Evolutionary conservation across 2,888 invertebrate genomes (phyloP).

Genomic region (Trichopoda pennipes): DNA sequence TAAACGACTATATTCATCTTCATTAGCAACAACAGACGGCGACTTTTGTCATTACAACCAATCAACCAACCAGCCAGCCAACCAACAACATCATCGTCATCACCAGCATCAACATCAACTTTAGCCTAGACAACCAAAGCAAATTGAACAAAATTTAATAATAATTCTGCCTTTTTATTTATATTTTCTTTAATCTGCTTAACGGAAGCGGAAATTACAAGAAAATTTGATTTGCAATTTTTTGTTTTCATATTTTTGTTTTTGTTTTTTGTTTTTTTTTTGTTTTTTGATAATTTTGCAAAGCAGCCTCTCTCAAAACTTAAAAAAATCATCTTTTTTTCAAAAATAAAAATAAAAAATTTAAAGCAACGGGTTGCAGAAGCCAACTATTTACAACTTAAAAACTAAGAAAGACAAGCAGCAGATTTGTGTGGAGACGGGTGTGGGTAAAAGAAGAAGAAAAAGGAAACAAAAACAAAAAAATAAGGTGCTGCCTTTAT

Average conservation of each 20-base stretch:
- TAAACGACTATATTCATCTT: slow-evolving; percentile 4
- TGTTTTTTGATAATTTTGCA: slow-evolving; percentile 9
- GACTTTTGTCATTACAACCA: neutral
- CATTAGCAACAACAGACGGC: neutral
- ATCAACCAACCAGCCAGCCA: neutral
- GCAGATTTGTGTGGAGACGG: slow-evolving; percentile 1
- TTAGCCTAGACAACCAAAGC: slow-evolving; percentile 36
- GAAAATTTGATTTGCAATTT: slow-evolving; percentile 49
- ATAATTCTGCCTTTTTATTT: neutral
- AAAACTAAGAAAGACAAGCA: neutral
- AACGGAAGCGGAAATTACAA: slow-evolving; percentile 60
- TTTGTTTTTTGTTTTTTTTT: slow-evolving; percentile 3
- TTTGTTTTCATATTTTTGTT: too few species aligned
- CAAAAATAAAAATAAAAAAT: neutral
- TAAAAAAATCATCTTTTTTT: neutral
- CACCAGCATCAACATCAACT: neutral
- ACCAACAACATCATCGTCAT: neutral
- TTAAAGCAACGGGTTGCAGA: neutral
- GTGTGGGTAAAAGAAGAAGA: neutral
- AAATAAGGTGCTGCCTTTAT: slow-evolving; percentile 54
- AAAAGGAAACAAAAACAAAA: too few species aligned
- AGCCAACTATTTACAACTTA: neutral
- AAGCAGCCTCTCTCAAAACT: slow-evolving; percentile 25
- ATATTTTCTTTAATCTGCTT: slow-evolving; percentile 24
- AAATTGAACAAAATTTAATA: slow-evolving; percentile 43